Base-by-base conservation (phyloP, 1,140 invertebrate genomes). In the Trichonephila clavipes region DNA sequence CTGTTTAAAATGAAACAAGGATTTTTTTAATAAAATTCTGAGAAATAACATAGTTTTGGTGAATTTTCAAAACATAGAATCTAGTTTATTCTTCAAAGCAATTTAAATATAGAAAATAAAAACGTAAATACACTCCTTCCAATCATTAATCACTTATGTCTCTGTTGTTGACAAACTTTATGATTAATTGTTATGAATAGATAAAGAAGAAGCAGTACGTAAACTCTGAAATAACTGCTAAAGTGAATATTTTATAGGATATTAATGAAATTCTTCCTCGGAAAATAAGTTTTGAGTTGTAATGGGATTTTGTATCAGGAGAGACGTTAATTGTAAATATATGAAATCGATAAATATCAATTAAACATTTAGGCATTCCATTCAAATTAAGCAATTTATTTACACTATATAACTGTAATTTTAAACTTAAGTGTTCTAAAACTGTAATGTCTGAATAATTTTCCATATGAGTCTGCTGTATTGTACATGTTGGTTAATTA, bases 181-280 rank as follows among this genome's bases (percentile, higher is more conserved):
- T 77, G 69, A 77, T 77, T 34, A 77, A 77, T 77, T 77, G 69
- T 77, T 16, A 24, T 24, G 0, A 3, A 77, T 14, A 77, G 28
- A 77, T 77, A 77, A 77, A 34, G 69, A 77, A 77, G 69, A 77
- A 77, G 69, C 34, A 24, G 69, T 77, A 34, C 28, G 69, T 24
- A 34, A 72, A 77, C 16, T 77, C 16, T 24, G 24, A 4, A 77
- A 77, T 28, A 28, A 77, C 28, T 14, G 28, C 14, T 14, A 34
- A 77, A 77, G 69, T 77, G 69, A 34, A 77, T 77, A 77, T 24
- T 77, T 77, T 77, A 18, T 77, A 24, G 69, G 28, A 77, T 18
- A 77, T 77, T 77, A 28, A 77, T 77, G 28, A 24, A 77, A 77
- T 77, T 77, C 28, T 77, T 28, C 28, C 28, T 1, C 28, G 28